Conservation (phyloP, 2,113 vertebrate genomes). For the Triplophysa siluroides region DNA sequence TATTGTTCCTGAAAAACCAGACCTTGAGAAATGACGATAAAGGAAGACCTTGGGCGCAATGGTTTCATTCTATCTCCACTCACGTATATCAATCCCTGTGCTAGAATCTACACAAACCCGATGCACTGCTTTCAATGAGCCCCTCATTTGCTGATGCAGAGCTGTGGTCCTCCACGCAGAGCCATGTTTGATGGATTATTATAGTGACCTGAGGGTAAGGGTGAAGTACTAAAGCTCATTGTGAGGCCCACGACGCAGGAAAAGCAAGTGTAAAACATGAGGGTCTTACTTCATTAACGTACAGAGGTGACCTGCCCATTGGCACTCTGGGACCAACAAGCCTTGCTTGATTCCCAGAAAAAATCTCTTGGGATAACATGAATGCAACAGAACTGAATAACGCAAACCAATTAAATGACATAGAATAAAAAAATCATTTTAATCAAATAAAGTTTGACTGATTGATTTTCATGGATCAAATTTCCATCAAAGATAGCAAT, state of each 20-base stretch:
- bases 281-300: not conserved
- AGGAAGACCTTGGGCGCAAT: not conserved
- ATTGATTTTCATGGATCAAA: no score
- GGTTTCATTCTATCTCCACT: not conserved
- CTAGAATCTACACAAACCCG: not conserved
- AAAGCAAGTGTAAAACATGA: constrained; percentile 32
- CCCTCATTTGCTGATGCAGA: constrained; percentile 18
- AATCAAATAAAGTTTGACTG: not conserved
- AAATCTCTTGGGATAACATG: not conserved
- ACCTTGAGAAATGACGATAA: not conserved
- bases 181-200: constrained; percentile 34
- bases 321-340: not conserved
- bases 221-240: constrained; percentile 32
- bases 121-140: not conserved
- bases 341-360: not conserved
- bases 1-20: not conserved
- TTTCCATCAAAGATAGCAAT: not conserved
- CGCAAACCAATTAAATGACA: not conserved
- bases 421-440: not conserved
- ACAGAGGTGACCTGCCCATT: constrained; percentile 29
- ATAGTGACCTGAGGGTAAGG: constrained; percentile 24
- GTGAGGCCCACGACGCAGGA: constrained; percentile 31
- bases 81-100: no score
- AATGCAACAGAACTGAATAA: not conserved
- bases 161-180: constrained; percentile 5